These are phyloP conservation scores for Autographa gamma DNA, from an alignment of 2,888 invertebrate genomes.

Conservation along the genomic window DNA sequence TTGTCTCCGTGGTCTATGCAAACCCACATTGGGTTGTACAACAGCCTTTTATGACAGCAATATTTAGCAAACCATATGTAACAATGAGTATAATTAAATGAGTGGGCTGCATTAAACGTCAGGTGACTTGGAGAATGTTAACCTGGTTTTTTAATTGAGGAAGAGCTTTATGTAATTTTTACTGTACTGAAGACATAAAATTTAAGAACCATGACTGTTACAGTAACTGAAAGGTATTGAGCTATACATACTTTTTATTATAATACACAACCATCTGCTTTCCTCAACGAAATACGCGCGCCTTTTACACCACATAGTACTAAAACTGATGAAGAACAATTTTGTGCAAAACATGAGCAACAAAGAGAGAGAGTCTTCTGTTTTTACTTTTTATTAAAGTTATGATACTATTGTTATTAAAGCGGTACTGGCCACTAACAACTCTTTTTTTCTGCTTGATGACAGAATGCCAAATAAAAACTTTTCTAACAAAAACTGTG, in stretches of 20 bases:
- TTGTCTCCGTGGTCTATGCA: slow-evolving; percentile 10
- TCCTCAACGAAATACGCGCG: not conserved
- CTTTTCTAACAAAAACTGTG: slow-evolving; percentile 1
- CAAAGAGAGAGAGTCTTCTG: not conserved
- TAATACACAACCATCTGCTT: not conserved
- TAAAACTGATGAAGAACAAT: not conserved
- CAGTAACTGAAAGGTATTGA: not conserved
- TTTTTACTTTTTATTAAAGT: not conserved
- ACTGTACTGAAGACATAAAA: not conserved
- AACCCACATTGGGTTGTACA: slow-evolving; percentile 14
- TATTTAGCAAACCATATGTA: slow-evolving; percentile 11
- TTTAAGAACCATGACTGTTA: not conserved
- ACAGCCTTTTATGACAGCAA: slow-evolving; percentile 10
- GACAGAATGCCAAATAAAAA: not conserved
- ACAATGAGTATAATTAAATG: slow-evolving; percentile 29
- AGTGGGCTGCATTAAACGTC: slow-evolving; percentile 34
- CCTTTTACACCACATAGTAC: not conserved
- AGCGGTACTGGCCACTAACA: not conserved
- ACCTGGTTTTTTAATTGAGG: slow-evolving; percentile 11
- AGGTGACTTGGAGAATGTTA: slow-evolving; percentile 13
- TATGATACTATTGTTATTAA: not conserved
- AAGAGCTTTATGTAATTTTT: not conserved
- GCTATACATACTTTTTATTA: not conserved
- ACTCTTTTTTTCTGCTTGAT: not conserved
- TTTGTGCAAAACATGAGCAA: not conserved